Conservation (phyloP, 2,797 vertebrate species). For the Gymnoscopelus braueri region DNA sequence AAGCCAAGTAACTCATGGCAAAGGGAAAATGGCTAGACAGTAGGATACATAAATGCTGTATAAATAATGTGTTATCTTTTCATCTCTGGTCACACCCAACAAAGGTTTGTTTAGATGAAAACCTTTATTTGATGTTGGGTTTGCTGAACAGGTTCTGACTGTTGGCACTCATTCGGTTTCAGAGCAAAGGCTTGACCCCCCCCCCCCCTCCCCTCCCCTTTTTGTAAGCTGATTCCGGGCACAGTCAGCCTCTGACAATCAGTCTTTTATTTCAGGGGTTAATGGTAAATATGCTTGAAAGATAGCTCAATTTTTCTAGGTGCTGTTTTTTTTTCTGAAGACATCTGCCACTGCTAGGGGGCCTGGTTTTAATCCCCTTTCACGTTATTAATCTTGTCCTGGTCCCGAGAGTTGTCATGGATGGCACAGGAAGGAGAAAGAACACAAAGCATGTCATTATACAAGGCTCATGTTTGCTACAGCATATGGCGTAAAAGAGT, state of each 20-base stretch:
- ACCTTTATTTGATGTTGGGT: slow-evolving; percentile 41
- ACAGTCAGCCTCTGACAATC: slow-evolving; percentile 60
- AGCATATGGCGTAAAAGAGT: slow-evolving; percentile 77
- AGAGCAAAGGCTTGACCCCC: slow-evolving; percentile 10
- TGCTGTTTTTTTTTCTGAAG: slow-evolving; percentile 53
- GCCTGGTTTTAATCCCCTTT: slow-evolving; percentile 81
- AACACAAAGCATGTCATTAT: slow-evolving; percentile 77
- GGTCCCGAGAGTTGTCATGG: slow-evolving; percentile 80
- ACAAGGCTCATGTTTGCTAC: slow-evolving; percentile 64
- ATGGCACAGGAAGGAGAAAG: slow-evolving; percentile 66
- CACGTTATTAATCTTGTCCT: slow-evolving; percentile 80
- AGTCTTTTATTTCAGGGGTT: slow-evolving; percentile 67
- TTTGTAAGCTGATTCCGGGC: slow-evolving; percentile 37
- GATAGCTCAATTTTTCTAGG: slow-evolving; percentile 47
- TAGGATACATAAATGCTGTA: slow-evolving; percentile 33
- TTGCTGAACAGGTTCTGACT: slow-evolving; percentile 48
- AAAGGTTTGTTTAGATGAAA: slow-evolving; percentile 46
- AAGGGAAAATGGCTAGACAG: slow-evolving; percentile 28
- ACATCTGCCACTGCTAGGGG: slow-evolving; percentile 76
- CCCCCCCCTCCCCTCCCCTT: neutral
- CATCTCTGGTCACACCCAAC: slow-evolving; percentile 51
- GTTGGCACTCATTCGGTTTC: slow-evolving; percentile 34
- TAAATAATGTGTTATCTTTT: slow-evolving; percentile 42
- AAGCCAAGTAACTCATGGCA: neutral
- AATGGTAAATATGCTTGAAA: slow-evolving; percentile 72